Evolutionary conservation across 2,888 invertebrate genomes (phyloP).

Genomic region (Apocheima hispidaria): DNA sequence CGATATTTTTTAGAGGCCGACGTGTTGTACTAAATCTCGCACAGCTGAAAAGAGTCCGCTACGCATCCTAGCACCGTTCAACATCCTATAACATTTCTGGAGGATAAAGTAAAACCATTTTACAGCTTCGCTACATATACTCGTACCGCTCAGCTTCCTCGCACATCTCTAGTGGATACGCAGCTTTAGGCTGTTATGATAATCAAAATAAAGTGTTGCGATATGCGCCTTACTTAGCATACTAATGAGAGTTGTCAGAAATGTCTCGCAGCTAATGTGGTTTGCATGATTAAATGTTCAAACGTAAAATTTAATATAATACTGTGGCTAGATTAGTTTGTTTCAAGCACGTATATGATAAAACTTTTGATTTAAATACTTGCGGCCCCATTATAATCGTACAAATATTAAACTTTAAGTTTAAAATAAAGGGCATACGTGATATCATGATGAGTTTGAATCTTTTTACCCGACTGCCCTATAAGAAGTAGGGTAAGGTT

Average conservation of each 20-base stretch:
- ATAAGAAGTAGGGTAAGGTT: too few species aligned
- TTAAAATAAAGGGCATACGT: neutral
- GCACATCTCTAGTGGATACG: too few species aligned
- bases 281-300: slow-evolving; percentile 12
- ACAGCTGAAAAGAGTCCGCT: too few species aligned
- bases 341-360: neutral
- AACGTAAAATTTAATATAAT: neutral
- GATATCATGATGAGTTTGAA: neutral
- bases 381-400: too few species aligned
- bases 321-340: neutral
- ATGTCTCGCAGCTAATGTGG: slow-evolving; percentile 10
- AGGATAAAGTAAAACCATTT: too few species aligned
- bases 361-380: slow-evolving; percentile 11
- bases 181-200: slow-evolving; percentile 3
- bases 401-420: neutral
- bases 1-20: too few species aligned
- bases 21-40: too few species aligned
- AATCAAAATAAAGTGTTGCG: slow-evolving; percentile 26
- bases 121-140: too few species aligned
- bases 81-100: too few species aligned
- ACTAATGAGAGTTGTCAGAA: slow-evolving; percentile 27
- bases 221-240: slow-evolving; percentile 22
- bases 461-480: too few species aligned
- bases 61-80: too few species aligned
- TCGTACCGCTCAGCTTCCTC: neutral